These are phyloP conservation scores for Ommatoiulus sabulosus DNA, from an alignment of 2,888 invertebrate genomes.

Conservation along the genomic window DNA sequence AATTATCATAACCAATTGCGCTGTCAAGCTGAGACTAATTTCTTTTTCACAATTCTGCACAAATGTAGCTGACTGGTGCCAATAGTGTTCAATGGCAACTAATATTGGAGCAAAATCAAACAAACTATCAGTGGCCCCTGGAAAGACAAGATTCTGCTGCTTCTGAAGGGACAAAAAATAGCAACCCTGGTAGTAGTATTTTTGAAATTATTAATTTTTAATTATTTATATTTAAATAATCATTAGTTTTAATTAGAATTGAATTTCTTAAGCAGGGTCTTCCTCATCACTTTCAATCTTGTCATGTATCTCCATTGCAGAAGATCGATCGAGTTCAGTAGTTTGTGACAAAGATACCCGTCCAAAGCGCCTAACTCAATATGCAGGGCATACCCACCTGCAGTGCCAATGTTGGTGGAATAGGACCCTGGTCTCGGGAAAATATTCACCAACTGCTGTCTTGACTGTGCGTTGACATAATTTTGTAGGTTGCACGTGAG, in stretches of 20 bases:
- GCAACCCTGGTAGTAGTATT: background rate
- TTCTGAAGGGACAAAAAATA: background rate
- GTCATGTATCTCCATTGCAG: slow-evolving; percentile 55
- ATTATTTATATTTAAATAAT: background rate
- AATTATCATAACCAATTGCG: background rate
- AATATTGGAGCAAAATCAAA: slow-evolving; percentile 81
- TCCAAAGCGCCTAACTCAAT: slow-evolving; percentile 64
- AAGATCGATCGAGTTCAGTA: slow-evolving; percentile 42
- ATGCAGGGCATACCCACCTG: slow-evolving; percentile 72
- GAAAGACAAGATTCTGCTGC: slow-evolving; percentile 60
- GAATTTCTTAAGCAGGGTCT: slow-evolving; percentile 20
- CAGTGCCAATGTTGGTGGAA: slow-evolving; percentile 73
- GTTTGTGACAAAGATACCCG: slow-evolving; percentile 47
- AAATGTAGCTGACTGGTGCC: slow-evolving; percentile 77
- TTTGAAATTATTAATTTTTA: background rate
- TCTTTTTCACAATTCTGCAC: slow-evolving; percentile 62
- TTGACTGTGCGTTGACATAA: slow-evolving; percentile 70
- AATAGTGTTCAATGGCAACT: slow-evolving; percentile 85
- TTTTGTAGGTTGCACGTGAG: background rate
- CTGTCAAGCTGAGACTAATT: background rate
- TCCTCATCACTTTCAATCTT: slow-evolving; percentile 49
- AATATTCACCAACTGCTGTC: slow-evolving; percentile 72
- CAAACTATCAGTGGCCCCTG: slow-evolving; percentile 78
- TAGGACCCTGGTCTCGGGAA: slow-evolving; percentile 73
- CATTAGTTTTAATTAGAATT: background rate